phyloP scores from a whole-genome alignment of 2,113 vertebrate species.

The Marcusenius ussheri region DNA sequence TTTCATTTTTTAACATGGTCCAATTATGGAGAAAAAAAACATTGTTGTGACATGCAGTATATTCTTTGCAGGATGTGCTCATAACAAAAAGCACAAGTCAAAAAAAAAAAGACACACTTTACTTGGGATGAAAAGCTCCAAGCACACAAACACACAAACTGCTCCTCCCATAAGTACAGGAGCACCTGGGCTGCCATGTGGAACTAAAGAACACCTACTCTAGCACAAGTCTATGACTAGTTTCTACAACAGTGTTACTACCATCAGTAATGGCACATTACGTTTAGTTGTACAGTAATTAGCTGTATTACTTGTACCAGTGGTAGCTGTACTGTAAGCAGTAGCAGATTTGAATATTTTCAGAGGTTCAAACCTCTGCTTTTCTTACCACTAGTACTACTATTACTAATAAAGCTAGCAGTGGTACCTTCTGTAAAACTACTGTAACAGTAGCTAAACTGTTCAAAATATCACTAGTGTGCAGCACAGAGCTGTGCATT shows the following conservation, averaged over 20 bases:
- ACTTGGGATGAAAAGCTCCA: not conserved
- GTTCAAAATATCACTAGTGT: not conserved
- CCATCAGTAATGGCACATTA: not conserved
- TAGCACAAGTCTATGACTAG: not conserved
- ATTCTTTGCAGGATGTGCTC: not conserved
- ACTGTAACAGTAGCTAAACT: not conserved
- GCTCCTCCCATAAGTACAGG: not conserved
- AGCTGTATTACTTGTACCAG: not conserved
- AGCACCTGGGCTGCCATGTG: not conserved
- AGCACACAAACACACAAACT: not conserved
- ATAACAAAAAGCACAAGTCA: not conserved
- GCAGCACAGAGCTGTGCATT: not conserved
- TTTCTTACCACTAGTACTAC: not conserved
- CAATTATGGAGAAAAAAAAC: not conserved
- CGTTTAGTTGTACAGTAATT: not conserved
- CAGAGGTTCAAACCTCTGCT: not conserved
- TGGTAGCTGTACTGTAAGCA: not conserved
- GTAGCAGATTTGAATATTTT: not conserved
- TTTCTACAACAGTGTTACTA: not conserved
- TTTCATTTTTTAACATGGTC: not conserved
- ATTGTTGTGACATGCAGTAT: not conserved
- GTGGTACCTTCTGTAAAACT: not conserved
- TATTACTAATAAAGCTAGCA: not conserved
- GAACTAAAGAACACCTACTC: not conserved
- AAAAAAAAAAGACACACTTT: not conserved